These are phyloP conservation scores for Dipodomys ordii DNA, from an alignment of 2,113 vertebrate species.

Conservation along the genomic window DNA sequence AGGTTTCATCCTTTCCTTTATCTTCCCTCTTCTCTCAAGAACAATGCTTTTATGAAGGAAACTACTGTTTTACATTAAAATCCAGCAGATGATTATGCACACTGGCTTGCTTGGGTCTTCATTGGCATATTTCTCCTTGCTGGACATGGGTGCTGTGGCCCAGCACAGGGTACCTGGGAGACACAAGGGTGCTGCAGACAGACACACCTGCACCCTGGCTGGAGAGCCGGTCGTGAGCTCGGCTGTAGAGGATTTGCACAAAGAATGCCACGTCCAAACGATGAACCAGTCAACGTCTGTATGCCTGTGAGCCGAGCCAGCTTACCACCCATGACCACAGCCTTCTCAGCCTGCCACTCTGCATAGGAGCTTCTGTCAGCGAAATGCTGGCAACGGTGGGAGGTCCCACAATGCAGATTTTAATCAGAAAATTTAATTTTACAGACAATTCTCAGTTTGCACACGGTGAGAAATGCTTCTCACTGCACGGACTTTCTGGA, in stretches of 20 bases:
- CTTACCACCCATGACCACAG: background rate
- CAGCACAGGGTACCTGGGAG: background rate
- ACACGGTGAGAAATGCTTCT: conserved; percentile 76
- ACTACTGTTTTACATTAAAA: background rate
- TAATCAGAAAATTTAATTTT: conserved; percentile 83
- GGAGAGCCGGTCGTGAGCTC: background rate
- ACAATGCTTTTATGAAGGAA: conserved; percentile 15
- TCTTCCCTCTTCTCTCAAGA: conserved; percentile 8
- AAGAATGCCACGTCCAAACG: conserved; percentile 45
- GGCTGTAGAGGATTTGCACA: background rate
- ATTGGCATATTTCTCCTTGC: conserved; percentile 72
- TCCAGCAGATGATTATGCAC: background rate
- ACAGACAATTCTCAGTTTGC: conserved; percentile 82
- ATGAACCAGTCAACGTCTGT: conserved; percentile 32
- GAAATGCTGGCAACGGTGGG: conserved; percentile 60
- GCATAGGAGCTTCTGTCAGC: conserved; percentile 71
- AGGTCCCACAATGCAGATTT: conserved; percentile 80
- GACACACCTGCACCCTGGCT: conserved; percentile 60
- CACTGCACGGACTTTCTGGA: conserved; percentile 71
- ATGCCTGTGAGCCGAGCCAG: conserved; percentile 19
- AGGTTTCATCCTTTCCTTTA: background rate
- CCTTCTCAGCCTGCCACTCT: conserved; percentile 54
- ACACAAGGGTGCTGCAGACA: conserved; percentile 62
- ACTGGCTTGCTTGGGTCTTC: background rate
- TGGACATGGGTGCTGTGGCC: no score